A percentile compares a stretch with the other conserved stretches of the same genome.
These are phyloP conservation scores for Octomys mimax DNA, from an alignment of 2,797 vertebrate species.

Conservation along the genomic window DNA sequence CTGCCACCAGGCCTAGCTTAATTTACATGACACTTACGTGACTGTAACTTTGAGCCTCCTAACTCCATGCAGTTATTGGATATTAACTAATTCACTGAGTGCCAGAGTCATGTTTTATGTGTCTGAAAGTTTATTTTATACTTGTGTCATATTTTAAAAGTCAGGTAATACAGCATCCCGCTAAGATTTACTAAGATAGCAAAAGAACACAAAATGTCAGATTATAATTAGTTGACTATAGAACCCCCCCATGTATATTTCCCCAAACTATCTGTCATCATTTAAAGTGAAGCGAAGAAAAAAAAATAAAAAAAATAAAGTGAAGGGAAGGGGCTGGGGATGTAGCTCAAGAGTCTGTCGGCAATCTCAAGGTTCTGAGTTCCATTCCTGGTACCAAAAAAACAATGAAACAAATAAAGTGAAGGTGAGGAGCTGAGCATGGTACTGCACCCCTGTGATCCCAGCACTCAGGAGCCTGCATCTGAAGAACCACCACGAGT, in stretches of 20 bases:
- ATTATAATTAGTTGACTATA: neutral
- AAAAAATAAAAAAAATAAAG: neutral
- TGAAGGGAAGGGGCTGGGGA: neutral
- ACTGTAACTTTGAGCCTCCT: neutral
- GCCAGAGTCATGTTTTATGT: neutral
- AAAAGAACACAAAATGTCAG: neutral
- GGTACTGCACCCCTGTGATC: neutral
- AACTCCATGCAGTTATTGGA: neutral
- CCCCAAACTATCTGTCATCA: neutral
- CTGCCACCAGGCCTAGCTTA: neutral
- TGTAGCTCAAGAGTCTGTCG: too few relatives aligned
- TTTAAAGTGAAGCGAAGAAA: neutral
- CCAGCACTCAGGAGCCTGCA: neutral
- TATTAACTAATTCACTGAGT: neutral
- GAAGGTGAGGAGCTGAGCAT: neutral
- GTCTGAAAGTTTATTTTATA: conserved; percentile 22
- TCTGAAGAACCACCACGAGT: neutral
- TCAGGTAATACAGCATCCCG: conserved; percentile 11
- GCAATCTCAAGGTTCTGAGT: too few relatives aligned
- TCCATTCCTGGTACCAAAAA: too few relatives aligned
- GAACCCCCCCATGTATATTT: neutral
- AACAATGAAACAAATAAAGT: neutral
- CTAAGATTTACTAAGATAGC: conserved; percentile 42
- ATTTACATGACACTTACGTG: neutral
- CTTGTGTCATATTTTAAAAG: conserved; percentile 56